phyloP scores from a whole-genome alignment of 2,113 vertebrate species.

The Anoplopoma fimbria region DNA sequence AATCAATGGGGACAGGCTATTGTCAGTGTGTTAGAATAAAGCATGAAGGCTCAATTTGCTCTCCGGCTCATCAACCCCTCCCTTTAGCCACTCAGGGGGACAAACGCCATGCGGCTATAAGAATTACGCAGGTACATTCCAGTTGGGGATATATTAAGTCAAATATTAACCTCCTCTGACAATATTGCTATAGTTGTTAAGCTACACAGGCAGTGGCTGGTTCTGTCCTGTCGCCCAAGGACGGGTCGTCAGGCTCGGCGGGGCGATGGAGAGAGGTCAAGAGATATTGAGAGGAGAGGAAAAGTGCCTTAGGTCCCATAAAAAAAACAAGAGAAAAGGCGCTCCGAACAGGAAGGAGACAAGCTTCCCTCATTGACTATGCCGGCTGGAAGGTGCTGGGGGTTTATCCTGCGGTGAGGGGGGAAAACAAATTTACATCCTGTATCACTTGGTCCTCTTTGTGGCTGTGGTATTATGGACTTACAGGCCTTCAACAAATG shows the following conservation, averaged over 20 bases:
- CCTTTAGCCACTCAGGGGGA: slow-evolving; percentile 60
- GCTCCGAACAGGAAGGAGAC: slow-evolving; percentile 68
- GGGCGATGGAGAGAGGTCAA: slow-evolving; percentile 56
- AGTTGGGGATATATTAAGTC: slow-evolving; percentile 96
- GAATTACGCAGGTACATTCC: slow-evolving; percentile 90
- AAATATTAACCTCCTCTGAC: slow-evolving; percentile 86
- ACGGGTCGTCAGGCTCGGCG: slow-evolving; percentile 84
- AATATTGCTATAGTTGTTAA: slow-evolving; percentile 84
- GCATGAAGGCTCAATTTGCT: slow-evolving; percentile 82
- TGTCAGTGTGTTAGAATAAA: slow-evolving; percentile 77
- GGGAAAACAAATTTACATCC: slow-evolving; percentile 72
- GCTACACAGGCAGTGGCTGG: slow-evolving; percentile 89
- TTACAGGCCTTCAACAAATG: slow-evolving; percentile 47
- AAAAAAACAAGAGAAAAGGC: slow-evolving; percentile 80
- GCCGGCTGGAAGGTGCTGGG: slow-evolving; percentile 70
- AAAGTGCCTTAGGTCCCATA: slow-evolving; percentile 80
- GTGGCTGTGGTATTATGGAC: slow-evolving; percentile 36
- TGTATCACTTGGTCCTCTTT: slow-evolving; percentile 50
- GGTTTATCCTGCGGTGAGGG: slow-evolving; percentile 68
- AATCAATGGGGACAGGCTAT: slow-evolving; percentile 61
- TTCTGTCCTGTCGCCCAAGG: slow-evolving; percentile 90
- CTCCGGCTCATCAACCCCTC: slow-evolving; percentile 54
- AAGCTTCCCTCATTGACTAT: slow-evolving; percentile 72
- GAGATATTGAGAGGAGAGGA: slow-evolving; percentile 61
- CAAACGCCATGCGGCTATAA: slow-evolving; percentile 65